phyloP scores from a whole-genome alignment of 2,113 vertebrate genomes.

The human region GRCh38 chr11:47907001-47907500 shows the following conservation, averaged over 20 bases:
- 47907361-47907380: not conserved
- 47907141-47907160: not conserved
- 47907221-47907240: not conserved
- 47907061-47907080: too few relatives aligned
- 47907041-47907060: too few relatives aligned
- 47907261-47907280: not conserved
- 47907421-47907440: not conserved
- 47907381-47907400: slow-evolving; percentile 15
- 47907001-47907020: too few relatives aligned
- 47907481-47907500: not conserved
- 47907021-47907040: too few relatives aligned
- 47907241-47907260: not conserved
- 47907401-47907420: not conserved
- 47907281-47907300: not conserved
- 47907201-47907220: not conserved
- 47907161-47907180: not conserved
- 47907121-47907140: not conserved
- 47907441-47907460: not conserved
- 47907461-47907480: not conserved
- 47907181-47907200: not conserved
- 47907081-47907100: not conserved
- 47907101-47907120: not conserved
- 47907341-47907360: not conserved
- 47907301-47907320: not conserved
- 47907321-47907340: not conserved